phyloP scores from a whole-genome alignment of 2,113 vertebrate genomes.

The Ceuthmochares aereus region DNA sequence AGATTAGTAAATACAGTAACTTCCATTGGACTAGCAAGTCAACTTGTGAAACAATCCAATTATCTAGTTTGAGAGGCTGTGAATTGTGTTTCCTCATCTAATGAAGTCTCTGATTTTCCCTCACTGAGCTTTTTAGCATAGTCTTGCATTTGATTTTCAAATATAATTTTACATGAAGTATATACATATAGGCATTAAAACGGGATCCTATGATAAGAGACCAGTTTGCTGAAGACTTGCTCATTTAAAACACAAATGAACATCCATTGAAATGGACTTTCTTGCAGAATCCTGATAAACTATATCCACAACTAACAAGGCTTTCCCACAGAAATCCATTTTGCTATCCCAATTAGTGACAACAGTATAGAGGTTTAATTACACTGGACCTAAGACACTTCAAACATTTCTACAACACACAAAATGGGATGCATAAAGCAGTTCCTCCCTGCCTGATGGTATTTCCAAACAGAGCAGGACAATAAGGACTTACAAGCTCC shows the following conservation, averaged over 20 bases:
- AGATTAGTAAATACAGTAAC: background rate
- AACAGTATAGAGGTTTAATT: background rate
- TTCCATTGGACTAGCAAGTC: background rate
- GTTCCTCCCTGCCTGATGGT: background rate
- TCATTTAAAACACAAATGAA: background rate
- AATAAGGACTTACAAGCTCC: background rate
- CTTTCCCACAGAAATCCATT: background rate
- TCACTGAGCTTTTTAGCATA: background rate
- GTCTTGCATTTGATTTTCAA: background rate
- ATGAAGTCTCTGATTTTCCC: background rate
- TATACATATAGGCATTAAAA: background rate
- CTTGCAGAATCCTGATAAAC: background rate
- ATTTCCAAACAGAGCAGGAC: background rate
- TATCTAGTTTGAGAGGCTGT: background rate
- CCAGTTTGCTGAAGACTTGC: background rate
- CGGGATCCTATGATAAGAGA: background rate
- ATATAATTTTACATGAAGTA: background rate
- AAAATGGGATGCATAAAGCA: fast-evolving
- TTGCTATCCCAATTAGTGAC: background rate
- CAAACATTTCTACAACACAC: background rate
- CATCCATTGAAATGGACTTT: background rate
- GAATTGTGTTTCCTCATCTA: background rate
- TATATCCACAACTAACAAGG: background rate
- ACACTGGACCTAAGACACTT: background rate
- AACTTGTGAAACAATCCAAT: background rate